A percentile compares a stretch with the other conserved stretches of the same genome.
phyloP scores from a whole-genome alignment of 2,888 invertebrate genomes.

The Tiliacea aurago region DNA sequence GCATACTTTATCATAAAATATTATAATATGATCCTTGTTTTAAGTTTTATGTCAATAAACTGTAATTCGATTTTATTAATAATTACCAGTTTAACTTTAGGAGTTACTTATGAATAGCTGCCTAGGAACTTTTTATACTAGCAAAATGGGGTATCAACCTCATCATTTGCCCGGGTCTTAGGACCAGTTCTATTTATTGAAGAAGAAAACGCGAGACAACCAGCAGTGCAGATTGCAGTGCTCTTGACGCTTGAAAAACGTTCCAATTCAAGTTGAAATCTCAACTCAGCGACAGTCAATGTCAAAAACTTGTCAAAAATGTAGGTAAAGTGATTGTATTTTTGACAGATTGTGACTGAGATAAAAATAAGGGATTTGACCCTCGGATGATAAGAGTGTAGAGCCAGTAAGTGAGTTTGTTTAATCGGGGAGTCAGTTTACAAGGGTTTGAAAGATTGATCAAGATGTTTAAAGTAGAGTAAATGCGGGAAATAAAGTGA shows the following conservation, averaged over 20 bases:
- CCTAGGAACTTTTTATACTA: not conserved
- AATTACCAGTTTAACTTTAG: not conserved
- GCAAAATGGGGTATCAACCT: not conserved
- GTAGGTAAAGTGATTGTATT: too few relatives aligned
- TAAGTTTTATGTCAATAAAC: not conserved
- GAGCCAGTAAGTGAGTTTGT: too few relatives aligned
- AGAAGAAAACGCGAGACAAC: not conserved
- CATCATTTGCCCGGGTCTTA: not conserved
- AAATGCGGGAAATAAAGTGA: too few relatives aligned
- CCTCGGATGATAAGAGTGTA: too few relatives aligned
- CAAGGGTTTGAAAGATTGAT: too few relatives aligned
- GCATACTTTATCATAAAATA: conserved; percentile 4
- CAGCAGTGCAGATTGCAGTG: not conserved
- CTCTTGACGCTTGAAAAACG: not conserved
- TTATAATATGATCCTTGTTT: conserved; percentile 14
- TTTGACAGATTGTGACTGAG: too few relatives aligned
- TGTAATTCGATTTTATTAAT: not conserved
- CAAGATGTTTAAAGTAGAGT: too few relatives aligned
- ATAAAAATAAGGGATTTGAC: too few relatives aligned
- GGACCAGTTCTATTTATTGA: not conserved
- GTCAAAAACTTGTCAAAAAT: too few relatives aligned
- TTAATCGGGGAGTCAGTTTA: too few relatives aligned
- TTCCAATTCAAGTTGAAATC: too few relatives aligned
- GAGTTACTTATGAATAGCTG: not conserved
- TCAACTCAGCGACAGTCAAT: too few relatives aligned